These are phyloP conservation scores for Galeopterus variegatus DNA, from an alignment of 2,113 vertebrate genomes.

Conservation along the genomic window DNA sequence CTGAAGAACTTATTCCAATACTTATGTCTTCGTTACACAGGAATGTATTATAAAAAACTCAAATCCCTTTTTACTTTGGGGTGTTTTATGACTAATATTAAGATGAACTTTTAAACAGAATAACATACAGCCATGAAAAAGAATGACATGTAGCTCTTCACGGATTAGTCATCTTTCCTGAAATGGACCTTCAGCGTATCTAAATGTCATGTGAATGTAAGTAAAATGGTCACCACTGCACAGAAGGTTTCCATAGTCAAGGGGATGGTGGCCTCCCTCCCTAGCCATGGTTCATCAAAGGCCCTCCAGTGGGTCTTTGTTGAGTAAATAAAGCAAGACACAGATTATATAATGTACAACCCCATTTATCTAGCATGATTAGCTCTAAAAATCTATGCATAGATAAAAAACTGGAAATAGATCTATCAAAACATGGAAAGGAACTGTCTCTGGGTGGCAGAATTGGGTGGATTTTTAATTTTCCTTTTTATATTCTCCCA, in stretches of 20 bases:
- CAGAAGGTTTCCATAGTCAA: background rate
- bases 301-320: background rate
- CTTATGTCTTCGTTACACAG: background rate
- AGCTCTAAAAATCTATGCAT: background rate
- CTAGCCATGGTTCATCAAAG: background rate
- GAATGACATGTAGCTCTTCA: background rate
- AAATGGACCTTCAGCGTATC: background rate
- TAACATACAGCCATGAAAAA: background rate
- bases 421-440: background rate
- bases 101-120: slow-evolving; percentile 20
- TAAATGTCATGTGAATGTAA: rapidly evolving
- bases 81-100: background rate
- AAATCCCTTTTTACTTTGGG: background rate
- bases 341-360: background rate
- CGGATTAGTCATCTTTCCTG: background rate
- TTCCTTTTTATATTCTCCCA: background rate
- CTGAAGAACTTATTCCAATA: background rate
- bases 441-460: background rate
- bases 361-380: background rate
- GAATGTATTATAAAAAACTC: background rate
- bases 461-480: background rate
- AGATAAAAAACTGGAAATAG: background rate
- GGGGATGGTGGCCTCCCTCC: background rate
- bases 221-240: rapidly evolving
- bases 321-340: background rate